phyloP scores from a whole-genome alignment of 2,888 invertebrate genomes.

The Micropterix aruncella region DNA sequence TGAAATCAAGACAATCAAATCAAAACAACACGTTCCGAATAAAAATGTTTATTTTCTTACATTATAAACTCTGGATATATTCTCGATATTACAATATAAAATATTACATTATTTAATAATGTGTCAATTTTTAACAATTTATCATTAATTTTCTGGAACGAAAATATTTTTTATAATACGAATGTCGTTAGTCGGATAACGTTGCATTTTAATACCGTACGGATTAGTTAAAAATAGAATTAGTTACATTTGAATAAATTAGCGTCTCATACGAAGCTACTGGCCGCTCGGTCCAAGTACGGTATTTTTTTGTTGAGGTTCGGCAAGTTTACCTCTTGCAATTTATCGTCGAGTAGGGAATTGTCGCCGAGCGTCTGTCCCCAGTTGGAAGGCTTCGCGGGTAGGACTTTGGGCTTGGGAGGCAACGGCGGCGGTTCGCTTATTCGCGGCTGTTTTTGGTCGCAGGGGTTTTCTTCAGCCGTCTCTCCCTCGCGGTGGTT shows the following conservation, averaged over 20 bases:
- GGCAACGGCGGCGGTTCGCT: slow-evolving; percentile 54
- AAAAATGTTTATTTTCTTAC: too few species aligned
- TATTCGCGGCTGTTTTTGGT: slow-evolving; percentile 13
- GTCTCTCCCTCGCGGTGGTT: slow-evolving; percentile 8
- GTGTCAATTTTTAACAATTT: slow-evolving; percentile 1
- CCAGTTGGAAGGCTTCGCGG: slow-evolving; percentile 48
- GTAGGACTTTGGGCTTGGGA: slow-evolving; percentile 59
- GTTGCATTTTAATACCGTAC: neutral
- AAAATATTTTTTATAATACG: neutral
- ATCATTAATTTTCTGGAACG: neutral
- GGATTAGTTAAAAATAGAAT: neutral
- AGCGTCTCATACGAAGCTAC: slow-evolving; percentile 42
- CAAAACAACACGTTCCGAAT: too few species aligned
- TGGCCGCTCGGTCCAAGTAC: slow-evolving; percentile 47
- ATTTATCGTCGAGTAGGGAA: slow-evolving; percentile 6
- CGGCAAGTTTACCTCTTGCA: slow-evolving; percentile 11
- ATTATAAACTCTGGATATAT: neutral
- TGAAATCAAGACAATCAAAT: too few species aligned
- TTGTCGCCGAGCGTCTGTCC: slow-evolving; percentile 17
- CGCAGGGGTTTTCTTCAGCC: neutral
- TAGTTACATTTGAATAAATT: neutral
- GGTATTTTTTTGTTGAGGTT: slow-evolving; percentile 20
- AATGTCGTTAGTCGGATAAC: neutral
- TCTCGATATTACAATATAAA: neutral
- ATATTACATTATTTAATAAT: slow-evolving; percentile 2